phyloP scores from a whole-genome alignment of 2,797 vertebrate species.

The Scleropages formosus region DNA sequence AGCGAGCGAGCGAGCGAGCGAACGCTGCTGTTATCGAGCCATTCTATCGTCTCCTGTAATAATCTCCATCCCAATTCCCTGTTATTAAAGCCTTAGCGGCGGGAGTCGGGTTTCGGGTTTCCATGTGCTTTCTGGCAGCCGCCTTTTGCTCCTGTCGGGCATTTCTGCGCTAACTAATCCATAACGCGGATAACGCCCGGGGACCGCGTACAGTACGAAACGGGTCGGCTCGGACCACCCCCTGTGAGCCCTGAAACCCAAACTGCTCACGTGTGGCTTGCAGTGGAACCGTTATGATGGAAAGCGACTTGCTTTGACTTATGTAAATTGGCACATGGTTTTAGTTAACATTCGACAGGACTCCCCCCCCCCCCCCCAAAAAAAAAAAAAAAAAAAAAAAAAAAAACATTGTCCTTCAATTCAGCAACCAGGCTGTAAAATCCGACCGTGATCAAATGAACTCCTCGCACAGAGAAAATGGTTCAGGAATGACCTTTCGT shows the following conservation, averaged over 20 bases:
- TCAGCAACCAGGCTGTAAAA: constrained; percentile 17
- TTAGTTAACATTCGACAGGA: constrained; percentile 36
- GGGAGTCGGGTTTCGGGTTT: constrained; percentile 39
- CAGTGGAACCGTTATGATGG: constrained; percentile 37
- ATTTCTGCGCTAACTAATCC: constrained; percentile 39
- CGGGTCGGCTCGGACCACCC: constrained; percentile 51
- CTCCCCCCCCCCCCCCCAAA: no score
- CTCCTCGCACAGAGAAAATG: constrained; percentile 33
- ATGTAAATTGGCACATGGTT: constrained; percentile 49
- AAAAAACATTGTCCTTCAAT: constrained; percentile 25
- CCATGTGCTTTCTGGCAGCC: constrained; percentile 24
- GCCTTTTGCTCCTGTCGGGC: constrained; percentile 12
- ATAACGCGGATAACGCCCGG: constrained; percentile 30
- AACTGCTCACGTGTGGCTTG: constrained; percentile 33
- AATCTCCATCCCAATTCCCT: constrained; percentile 33
- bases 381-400: constrained; percentile 1
- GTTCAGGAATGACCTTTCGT: constrained; percentile 32
- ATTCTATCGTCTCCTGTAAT: constrained; percentile 36
- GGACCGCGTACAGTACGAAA: constrained; percentile 56
- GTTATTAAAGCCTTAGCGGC: constrained; percentile 31
- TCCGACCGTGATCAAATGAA: neutral
- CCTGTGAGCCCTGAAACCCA: constrained; percentile 37
- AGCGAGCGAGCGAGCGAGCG: no score
- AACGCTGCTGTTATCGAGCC: constrained; percentile 27
- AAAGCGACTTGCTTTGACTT: constrained; percentile 40